Evolutionary conservation across 2,888 invertebrate genomes (phyloP), one percentile per base, ranked within the genome.

Genomic region (Drosophila mayaguana): DNA sequence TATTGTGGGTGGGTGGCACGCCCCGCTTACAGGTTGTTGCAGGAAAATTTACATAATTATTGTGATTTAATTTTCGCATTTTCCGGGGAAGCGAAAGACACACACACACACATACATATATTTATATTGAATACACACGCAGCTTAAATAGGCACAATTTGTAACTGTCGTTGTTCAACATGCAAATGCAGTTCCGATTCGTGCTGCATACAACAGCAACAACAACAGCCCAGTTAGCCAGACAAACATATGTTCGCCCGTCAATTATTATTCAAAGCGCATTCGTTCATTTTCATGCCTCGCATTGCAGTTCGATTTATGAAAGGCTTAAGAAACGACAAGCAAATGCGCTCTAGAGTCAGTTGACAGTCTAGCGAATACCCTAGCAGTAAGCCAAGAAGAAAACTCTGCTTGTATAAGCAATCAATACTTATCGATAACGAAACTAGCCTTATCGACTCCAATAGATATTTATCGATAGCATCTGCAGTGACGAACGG

Each of bases 21-120:
- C 83, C 81, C 65, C 68, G 14, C 16, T 42, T 45, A 51, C 78
- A 63, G 59, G 42, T 51, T 64, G 54, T 54, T 54, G 56, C 22
- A 32, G 22, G 20, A 75, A 75, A 84, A 71, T 85, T 85, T 89
- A 88, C 85, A 89, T 89, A 85, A 89, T 88, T 85, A 88, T 88
- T 89, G 81, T 77, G 77, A 86, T 86, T 86, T 73, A 83, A 87
- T 87, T 87, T 87, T 63, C 38, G 64, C 66, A 71, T 76, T 63
- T 78, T 78, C 77, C 77, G 80, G 77, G 66, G 20, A 51, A 42
- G 32, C 42, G n/a, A 36, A 54, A n/a, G 6, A 22, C 36, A 54
- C 42, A 28, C 28, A 55, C 42, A 50, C 40, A 28, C 62, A 42
- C 14, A 62, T 38, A 38, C 42, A 9, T 2, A 28, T 8, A 28